phyloP scores from a whole-genome alignment of 2,888 invertebrate species.

The Acrocyrtus sp. region DNA sequence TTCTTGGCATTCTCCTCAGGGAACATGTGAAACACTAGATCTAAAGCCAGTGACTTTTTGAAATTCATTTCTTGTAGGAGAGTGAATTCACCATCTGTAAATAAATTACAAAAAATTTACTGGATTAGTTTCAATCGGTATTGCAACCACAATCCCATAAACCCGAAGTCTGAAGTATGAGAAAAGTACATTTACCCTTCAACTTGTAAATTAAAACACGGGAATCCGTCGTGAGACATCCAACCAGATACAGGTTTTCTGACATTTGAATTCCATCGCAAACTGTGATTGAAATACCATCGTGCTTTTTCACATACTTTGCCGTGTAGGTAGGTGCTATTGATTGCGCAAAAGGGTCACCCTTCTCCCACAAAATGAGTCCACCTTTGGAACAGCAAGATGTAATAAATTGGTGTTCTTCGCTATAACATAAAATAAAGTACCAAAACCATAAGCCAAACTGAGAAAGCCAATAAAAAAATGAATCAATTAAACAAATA shows the following conservation, averaged over 20 bases:
- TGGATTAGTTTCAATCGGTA: too few species aligned
- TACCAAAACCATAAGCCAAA: too few species aligned
- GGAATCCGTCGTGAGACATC: slow-evolving; percentile 55
- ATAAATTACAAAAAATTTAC: too few species aligned
- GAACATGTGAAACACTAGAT: slow-evolving; percentile 56
- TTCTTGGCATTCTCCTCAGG: background rate
- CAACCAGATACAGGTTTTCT: slow-evolving; percentile 29
- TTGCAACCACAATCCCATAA: too few species aligned
- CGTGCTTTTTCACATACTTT: slow-evolving; percentile 6
- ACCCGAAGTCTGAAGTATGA: too few species aligned
- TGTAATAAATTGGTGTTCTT: slow-evolving; percentile 27
- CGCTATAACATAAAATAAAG: too few species aligned
- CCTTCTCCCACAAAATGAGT: slow-evolving; percentile 53
- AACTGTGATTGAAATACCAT: slow-evolving; percentile 47
- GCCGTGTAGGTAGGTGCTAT: slow-evolving; percentile 21
- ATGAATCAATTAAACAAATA: background rate
- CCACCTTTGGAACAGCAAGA: slow-evolving; percentile 55
- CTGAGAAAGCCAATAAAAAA: too few species aligned
- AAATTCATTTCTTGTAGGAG: slow-evolving; percentile 53
- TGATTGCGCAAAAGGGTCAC: background rate
- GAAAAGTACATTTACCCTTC: background rate
- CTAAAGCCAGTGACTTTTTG: slow-evolving; percentile 55
- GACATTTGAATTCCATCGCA: slow-evolving; percentile 53
- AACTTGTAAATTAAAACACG: slow-evolving; percentile 42
- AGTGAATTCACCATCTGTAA: slow-evolving; percentile 20